A percentile compares a stretch with the other conserved stretches of the same genome.
Evolutionary conservation across 1,140 invertebrate genomes (phyloP).

Genomic region (Lucilia sericata): DNA sequence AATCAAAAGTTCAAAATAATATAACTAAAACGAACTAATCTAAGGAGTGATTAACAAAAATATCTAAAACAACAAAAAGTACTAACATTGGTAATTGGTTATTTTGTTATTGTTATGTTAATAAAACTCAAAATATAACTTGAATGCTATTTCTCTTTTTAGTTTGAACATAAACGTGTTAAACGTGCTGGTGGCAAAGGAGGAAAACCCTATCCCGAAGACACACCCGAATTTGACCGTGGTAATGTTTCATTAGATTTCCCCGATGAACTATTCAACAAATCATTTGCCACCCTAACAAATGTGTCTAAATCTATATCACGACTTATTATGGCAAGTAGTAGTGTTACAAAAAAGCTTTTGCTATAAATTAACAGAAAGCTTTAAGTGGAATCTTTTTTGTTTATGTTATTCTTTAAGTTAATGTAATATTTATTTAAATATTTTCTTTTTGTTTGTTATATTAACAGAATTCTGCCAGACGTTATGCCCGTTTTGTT

Average conservation of each 20-base stretch:
- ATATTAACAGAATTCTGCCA: conserved; percentile 74
- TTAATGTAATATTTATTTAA: background rate
- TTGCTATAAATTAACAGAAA: background rate
- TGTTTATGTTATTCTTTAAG: background rate
- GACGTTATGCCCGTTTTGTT: conserved; percentile 74
- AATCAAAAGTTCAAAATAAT: too few relatives aligned
- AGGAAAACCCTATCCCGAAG: conserved; percentile 67
- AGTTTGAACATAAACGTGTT: conserved; percentile 25
- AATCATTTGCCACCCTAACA: conserved; percentile 78
- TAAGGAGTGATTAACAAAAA: too few relatives aligned
- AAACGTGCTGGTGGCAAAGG: conserved; percentile 8
- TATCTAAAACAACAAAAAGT: background rate
- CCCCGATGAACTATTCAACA: conserved; percentile 76
- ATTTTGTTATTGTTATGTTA: too few relatives aligned
- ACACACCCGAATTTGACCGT: conserved; percentile 78
- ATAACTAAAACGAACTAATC: too few relatives aligned
- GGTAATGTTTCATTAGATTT: conserved; percentile 74
- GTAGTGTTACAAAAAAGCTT: background rate
- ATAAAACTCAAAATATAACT: too few relatives aligned
- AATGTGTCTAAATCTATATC: conserved; percentile 77
- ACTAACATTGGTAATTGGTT: background rate
- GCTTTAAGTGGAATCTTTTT: background rate
- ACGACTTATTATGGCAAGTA: conserved; percentile 76
- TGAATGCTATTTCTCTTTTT: conserved; percentile 19
- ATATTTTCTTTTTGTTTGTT: conserved; percentile 21